Evolutionary conservation across 2,888 invertebrate species (phyloP).

Genomic region (Cerastis rubricosa): DNA sequence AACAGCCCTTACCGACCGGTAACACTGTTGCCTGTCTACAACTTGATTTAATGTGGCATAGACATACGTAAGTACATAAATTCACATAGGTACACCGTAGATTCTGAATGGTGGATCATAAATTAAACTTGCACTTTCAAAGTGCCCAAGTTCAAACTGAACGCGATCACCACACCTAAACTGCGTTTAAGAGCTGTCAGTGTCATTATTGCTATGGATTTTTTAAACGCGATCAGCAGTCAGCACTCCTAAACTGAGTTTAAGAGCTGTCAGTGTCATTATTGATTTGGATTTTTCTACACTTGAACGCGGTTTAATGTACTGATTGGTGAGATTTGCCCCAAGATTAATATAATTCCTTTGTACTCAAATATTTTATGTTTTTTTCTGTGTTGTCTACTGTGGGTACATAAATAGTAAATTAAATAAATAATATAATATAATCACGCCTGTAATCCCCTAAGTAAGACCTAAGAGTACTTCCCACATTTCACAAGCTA

Average conservation of each 20-base stretch:
- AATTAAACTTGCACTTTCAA: not conserved
- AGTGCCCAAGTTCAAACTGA: not conserved
- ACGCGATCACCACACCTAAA: not conserved
- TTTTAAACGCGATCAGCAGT: not conserved
- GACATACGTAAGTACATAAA: constrained; percentile 13
- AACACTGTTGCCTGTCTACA: constrained; percentile 18
- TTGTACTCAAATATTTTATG: no score
- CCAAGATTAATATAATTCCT: no score
- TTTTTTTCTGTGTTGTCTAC: no score
- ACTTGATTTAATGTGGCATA: constrained; percentile 50
- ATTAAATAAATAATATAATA: no score
- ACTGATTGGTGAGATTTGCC: not conserved
- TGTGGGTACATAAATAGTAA: no score
- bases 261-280: not conserved
- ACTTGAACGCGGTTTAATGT: not conserved
- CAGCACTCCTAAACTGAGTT: not conserved
- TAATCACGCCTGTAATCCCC: no score
- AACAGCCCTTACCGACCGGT: constrained; percentile 33
- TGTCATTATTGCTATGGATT: no score
- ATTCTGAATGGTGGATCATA: not conserved
- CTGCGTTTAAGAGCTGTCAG: not conserved
- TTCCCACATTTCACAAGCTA: no score
- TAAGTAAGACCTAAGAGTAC: no score
- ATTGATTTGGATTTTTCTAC: no score
- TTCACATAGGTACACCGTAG: not conserved